These are phyloP conservation scores for Pristionchus pacificus DNA, from an alignment of 1,140 invertebrate species.

Conservation along the genomic window DNA sequence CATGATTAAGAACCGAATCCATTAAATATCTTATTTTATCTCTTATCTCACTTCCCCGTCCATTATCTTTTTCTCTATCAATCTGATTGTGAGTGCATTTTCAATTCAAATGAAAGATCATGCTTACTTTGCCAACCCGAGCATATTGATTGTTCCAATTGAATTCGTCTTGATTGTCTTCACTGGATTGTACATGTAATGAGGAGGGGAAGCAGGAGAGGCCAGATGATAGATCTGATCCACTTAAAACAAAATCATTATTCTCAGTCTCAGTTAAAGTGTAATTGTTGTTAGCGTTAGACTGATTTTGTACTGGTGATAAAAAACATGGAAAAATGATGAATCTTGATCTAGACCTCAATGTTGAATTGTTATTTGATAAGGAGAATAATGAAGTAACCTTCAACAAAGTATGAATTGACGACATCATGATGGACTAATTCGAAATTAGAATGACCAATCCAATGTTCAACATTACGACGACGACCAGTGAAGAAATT, in stretches of 20 bases:
- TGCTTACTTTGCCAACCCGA: constrained; percentile 70
- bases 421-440: constrained; percentile 98
- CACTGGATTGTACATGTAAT: constrained; percentile 99
- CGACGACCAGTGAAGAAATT: constrained; percentile 97
- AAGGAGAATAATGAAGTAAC: no score
- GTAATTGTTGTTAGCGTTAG: no score
- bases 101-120: no score
- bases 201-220: constrained; percentile 93
- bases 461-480: constrained; percentile 95
- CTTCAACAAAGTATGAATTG: constrained; percentile 91
- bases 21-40: background rate
- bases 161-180: constrained; percentile 99
- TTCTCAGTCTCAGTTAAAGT: no score
- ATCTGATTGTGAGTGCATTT: no score
- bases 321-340: no score
- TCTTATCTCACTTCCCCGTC: no score
- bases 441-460: constrained; percentile 98
- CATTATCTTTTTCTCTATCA: no score
- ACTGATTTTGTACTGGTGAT: no score
- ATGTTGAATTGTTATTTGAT: no score
- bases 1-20: background rate
- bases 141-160: constrained; percentile 96
- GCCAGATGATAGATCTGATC: constrained; percentile 99
- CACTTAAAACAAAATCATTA: no score
- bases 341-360: no score